Evolutionary conservation across 2,113 vertebrate species (phyloP).

Genomic region (Tor tambroides): DNA sequence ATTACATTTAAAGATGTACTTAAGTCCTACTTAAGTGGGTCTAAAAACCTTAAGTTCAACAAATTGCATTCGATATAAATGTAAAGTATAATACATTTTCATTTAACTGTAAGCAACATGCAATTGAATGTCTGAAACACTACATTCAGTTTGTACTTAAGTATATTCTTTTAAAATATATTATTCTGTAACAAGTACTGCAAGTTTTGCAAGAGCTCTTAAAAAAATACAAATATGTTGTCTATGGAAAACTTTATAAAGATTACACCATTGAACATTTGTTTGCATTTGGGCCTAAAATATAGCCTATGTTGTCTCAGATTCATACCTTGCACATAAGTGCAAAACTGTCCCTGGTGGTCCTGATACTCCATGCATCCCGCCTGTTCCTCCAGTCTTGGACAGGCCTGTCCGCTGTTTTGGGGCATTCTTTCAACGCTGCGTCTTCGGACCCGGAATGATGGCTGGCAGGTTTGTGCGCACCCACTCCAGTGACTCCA

Average conservation of each 20-base stretch:
- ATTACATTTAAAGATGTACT: too few relatives aligned
- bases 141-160: too few relatives aligned
- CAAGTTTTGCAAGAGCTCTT: too few relatives aligned
- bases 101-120: too few relatives aligned
- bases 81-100: too few relatives aligned
- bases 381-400: constrained; percentile 81
- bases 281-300: not conserved
- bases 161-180: too few relatives aligned
- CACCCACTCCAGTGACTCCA: constrained; percentile 95
- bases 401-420: constrained; percentile 85
- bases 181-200: too few relatives aligned
- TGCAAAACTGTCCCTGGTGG: constrained; percentile 77
- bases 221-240: too few relatives aligned
- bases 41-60: too few relatives aligned
- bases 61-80: too few relatives aligned
- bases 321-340: constrained; percentile 76
- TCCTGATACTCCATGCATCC: constrained; percentile 88
- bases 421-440: constrained; percentile 75
- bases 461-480: constrained; percentile 77
- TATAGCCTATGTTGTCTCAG: not conserved
- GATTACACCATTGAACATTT: not conserved
- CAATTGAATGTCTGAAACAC: too few relatives aligned
- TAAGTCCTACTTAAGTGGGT: too few relatives aligned
- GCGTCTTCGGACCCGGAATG: constrained; percentile 79
- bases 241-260: not conserved